These are phyloP conservation scores for Andrena chrysosceles DNA, from an alignment of 2,888 invertebrate species.

Conservation along the genomic window DNA sequence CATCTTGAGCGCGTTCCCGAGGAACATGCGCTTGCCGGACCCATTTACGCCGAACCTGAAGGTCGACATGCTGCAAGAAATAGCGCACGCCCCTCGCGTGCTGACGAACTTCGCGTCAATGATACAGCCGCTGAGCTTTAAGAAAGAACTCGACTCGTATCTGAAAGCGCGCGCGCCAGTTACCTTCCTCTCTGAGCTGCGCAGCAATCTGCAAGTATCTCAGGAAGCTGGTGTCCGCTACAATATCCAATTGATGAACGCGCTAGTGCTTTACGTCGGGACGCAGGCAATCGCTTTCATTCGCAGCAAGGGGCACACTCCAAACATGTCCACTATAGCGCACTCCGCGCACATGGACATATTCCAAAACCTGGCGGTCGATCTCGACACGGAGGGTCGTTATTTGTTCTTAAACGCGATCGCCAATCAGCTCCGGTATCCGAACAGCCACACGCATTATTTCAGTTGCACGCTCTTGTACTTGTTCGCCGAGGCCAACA, in stretches of 20 bases:
- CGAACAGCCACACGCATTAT: conserved; percentile 99
- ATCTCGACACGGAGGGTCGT: conserved; percentile 98
- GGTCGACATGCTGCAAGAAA: conserved; percentile 96
- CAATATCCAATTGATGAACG: conserved; percentile 98
- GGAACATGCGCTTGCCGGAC: conserved; percentile 99
- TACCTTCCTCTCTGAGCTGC: conserved; percentile 96
- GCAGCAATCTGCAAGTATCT: conserved; percentile 93
- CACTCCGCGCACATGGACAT: conserved; percentile 99
- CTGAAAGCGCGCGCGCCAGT: conserved; percentile 97
- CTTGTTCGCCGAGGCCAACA: conserved; percentile 98
- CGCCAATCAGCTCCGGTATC: conserved; percentile 99
- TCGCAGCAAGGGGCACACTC: conserved; percentile 95
- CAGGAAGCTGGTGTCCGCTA: conserved; percentile 96
- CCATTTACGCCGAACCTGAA: conserved; percentile 99
- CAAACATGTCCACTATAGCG: conserved; percentile 98
- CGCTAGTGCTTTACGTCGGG: conserved; percentile 98
- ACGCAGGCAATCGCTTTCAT: conserved; percentile 98
- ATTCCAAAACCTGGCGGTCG: conserved; percentile 99
- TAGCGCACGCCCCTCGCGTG: conserved; percentile 94
- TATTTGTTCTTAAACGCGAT: conserved; percentile 99
- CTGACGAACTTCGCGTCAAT: conserved; percentile 94
- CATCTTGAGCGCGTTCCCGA: conserved; percentile 98
- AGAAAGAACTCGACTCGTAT: conserved; percentile 98
- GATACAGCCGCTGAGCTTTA: conserved; percentile 95
- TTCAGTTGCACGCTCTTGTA: conserved; percentile 99